phyloP scores from a whole-genome alignment of 2,113 vertebrate species.

The Trochalopteron elliotii region DNA sequence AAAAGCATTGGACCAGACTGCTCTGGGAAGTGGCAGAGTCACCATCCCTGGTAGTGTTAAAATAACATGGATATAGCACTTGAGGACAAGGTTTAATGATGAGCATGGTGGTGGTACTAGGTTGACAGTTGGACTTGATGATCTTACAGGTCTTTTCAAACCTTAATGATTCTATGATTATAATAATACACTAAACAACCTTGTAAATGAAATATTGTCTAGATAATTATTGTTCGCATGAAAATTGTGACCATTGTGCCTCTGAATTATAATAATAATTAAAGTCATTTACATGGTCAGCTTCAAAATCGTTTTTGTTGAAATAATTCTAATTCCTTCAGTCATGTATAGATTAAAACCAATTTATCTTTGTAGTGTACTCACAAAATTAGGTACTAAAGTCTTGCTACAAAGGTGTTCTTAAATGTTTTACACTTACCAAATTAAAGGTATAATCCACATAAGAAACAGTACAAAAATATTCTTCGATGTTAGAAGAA shows the following conservation, averaged over 20 bases:
- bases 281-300: background rate
- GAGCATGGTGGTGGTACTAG: background rate
- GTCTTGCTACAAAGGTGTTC: background rate
- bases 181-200: background rate
- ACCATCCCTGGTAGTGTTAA: background rate
- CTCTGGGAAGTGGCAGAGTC: background rate
- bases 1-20: background rate
- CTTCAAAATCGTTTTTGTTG: background rate
- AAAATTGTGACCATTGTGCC: background rate
- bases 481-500: background rate
- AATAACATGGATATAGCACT: background rate
- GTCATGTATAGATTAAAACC: background rate
- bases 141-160: background rate
- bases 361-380: background rate
- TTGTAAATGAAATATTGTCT: background rate
- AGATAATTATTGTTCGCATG: background rate
- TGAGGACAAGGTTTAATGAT: background rate
- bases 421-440: background rate
- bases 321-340: background rate
- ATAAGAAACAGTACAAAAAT: background rate
- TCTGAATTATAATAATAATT: background rate
- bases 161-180: background rate
- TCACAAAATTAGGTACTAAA: background rate
- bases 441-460: background rate
- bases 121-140: background rate